Base-by-base conservation (phyloP, 2,797 vertebrate species). In the Babyrousa celebensis region DNA sequence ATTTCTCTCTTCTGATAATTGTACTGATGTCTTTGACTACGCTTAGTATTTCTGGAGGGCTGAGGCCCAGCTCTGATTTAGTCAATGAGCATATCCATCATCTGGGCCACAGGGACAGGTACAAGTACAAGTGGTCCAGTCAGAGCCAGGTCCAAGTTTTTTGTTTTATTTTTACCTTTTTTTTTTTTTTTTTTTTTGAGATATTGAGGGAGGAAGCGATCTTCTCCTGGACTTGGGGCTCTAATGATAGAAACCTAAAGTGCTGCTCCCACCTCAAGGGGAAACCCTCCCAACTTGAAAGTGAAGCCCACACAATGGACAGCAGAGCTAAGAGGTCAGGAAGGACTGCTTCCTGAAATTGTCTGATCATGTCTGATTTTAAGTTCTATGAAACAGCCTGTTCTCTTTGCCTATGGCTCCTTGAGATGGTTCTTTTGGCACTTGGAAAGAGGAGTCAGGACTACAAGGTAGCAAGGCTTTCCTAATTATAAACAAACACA, bases 401-500 rank as follows among this genome's bases (percentile, higher is more conserved):
- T 12, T 54, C 75, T 86, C 56, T 48, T 54, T 20, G 2, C 40
- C 75, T 71, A 89, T 85, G 71, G 32, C 16, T 72, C 43, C 17
- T 92, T 92, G 36, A 63, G 17, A 82, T 96, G 16, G 12, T 21
- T 74, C 54, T 86, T 89, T 83, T 43, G 21, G 87, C 27, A 65
- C 62, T 96, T 96, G 71, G 40, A 92, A 85, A 83, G 70, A 80
- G 84, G 70, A 85, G 36, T n/a, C 25, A 93, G 43, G 56, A 72
- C 12, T 72, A 40, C 60, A 32, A 40, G 21, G 10, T 79, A 58
- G 56, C 1, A 84, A 78, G 60, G 21, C 25, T 89, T 84, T 96
- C 62, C 82, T 82, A 88, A 72, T 92, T 91, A n/a, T 75, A 93
- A 89, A 80, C 58, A 93, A 85, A 70, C 21, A 72, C 3, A 70